Conservation (phyloP, 1,140 invertebrate species). For the Brachionus plicatilis region DNA sequence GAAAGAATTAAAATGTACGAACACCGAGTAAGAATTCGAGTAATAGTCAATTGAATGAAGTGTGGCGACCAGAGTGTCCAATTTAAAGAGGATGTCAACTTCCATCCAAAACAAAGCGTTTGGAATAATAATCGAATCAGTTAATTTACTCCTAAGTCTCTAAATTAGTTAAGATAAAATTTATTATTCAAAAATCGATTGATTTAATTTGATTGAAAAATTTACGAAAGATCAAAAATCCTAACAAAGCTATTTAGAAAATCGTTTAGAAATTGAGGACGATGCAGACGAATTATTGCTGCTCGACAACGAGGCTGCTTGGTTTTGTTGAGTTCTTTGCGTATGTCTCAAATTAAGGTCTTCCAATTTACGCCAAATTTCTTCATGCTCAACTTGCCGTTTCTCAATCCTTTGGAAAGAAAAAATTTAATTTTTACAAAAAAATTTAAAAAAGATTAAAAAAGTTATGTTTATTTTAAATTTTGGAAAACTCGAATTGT, state of each 20-base stretch:
- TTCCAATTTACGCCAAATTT: slow-evolving; percentile 37
- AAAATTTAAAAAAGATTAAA: not conserved
- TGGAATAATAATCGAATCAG: not conserved
- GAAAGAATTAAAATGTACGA: not conserved
- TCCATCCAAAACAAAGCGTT: not conserved
- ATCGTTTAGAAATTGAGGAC: slow-evolving; percentile 8
- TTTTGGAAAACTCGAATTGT: not conserved
- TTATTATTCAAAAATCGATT: not conserved
- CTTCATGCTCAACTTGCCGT: slow-evolving; percentile 6
- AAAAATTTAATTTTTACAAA: not conserved
- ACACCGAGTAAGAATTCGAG: slow-evolving; percentile 15
- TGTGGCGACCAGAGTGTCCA: not conserved
- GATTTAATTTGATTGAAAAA: slow-evolving; percentile 13
- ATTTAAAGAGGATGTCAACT: not conserved
- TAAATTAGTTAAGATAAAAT: not conserved
- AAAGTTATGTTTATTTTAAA: too few relatives aligned
- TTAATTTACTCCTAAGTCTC: not conserved
- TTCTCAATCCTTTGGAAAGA: slow-evolving; percentile 9
- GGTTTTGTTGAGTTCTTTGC: not conserved
- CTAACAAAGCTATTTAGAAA: slow-evolving; percentile 14
- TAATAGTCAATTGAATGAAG: not conserved
- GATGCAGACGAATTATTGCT: not conserved
- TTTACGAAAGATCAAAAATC: not conserved
- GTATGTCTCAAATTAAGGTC: not conserved
- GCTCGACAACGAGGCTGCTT: not conserved